A percentile compares a stretch with the other conserved stretches of the same genome.
phyloP scores from a whole-genome alignment of 2,888 invertebrate species.

The Cataglyphis rosenhaueri region DNA sequence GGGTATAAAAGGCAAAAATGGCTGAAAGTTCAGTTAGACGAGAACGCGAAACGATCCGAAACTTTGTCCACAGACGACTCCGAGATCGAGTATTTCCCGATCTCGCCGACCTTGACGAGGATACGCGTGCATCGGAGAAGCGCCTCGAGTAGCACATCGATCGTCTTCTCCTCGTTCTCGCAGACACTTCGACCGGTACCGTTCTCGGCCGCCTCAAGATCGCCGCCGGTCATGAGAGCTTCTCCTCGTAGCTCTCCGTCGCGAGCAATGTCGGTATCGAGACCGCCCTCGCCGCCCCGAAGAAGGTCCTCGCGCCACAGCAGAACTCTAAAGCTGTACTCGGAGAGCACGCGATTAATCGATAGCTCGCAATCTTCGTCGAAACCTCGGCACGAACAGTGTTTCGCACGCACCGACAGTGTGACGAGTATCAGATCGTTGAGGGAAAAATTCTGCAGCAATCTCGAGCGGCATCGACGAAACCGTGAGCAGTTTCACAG shows the following conservation, averaged over 20 bases:
- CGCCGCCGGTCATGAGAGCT: slow-evolving; percentile 46
- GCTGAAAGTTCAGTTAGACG: slow-evolving; percentile 61
- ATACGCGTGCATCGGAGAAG: slow-evolving; percentile 91
- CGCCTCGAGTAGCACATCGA: slow-evolving; percentile 80
- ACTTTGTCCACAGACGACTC: slow-evolving; percentile 89
- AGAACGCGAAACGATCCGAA: slow-evolving; percentile 55
- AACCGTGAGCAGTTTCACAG: slow-evolving; percentile 55
- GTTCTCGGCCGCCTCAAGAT: slow-evolving; percentile 67
- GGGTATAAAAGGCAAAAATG: slow-evolving; percentile 70
- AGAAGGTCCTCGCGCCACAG: slow-evolving; percentile 92
- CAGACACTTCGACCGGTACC: slow-evolving; percentile 78
- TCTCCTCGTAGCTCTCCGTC: slow-evolving; percentile 1
- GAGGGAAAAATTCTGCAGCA: slow-evolving; percentile 88
- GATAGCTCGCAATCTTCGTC: slow-evolving; percentile 42
- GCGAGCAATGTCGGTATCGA: slow-evolving; percentile 45
- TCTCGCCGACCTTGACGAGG: slow-evolving; percentile 92
- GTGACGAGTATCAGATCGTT: slow-evolving; percentile 88
- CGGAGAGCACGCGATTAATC: slow-evolving; percentile 24
- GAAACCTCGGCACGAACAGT: slow-evolving; percentile 86
- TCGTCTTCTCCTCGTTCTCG: slow-evolving; percentile 80
- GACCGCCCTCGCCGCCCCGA: slow-evolving; percentile 91
- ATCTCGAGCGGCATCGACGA: slow-evolving; percentile 85
- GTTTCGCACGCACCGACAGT: slow-evolving; percentile 84
- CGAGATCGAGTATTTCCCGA: slow-evolving; percentile 93
- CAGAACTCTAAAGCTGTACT: slow-evolving; percentile 89